These are phyloP conservation scores for Corydoras maculifer DNA, from an alignment of 2,113 vertebrate species.

Conservation along the genomic window DNA sequence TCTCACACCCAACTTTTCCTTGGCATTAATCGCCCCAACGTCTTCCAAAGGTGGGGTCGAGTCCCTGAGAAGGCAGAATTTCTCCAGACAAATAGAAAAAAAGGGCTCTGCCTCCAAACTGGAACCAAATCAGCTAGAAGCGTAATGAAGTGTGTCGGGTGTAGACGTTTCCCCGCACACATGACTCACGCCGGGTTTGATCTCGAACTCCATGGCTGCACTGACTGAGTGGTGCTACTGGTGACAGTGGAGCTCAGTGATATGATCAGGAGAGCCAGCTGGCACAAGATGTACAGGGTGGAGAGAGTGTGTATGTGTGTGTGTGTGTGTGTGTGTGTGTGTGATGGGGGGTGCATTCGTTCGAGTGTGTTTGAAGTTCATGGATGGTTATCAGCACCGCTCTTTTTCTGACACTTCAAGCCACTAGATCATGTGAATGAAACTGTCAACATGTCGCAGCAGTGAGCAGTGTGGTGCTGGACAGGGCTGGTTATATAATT, in stretches of 20 bases:
- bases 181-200: slow-evolving; percentile 25
- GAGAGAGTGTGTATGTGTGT: no score
- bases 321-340: no score
- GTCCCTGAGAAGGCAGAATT: slow-evolving; percentile 20
- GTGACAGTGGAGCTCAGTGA: slow-evolving; percentile 19
- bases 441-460: neutral
- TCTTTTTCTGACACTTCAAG: neutral
- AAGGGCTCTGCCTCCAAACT: slow-evolving; percentile 12
- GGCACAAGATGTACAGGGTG: neutral
- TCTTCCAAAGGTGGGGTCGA: slow-evolving; percentile 21
- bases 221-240: slow-evolving; percentile 26
- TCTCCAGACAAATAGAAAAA: slow-evolving; percentile 19
- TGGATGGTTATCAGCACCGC: neutral
- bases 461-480: neutral
- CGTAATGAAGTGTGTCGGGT: slow-evolving; percentile 34
- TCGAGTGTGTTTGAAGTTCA: neutral
- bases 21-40: slow-evolving; percentile 13
- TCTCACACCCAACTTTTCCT: slow-evolving; percentile 10
- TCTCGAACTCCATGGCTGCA: slow-evolving; percentile 11
- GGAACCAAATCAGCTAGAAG: slow-evolving; percentile 12
- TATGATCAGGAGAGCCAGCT: slow-evolving; percentile 15
- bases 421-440: slow-evolving; percentile 18
- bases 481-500: neutral
- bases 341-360: neutral
- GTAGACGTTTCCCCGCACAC: slow-evolving; percentile 13